phyloP scores from a whole-genome alignment of 2,797 vertebrate species.

The Craterocephalus amniculus region DNA sequence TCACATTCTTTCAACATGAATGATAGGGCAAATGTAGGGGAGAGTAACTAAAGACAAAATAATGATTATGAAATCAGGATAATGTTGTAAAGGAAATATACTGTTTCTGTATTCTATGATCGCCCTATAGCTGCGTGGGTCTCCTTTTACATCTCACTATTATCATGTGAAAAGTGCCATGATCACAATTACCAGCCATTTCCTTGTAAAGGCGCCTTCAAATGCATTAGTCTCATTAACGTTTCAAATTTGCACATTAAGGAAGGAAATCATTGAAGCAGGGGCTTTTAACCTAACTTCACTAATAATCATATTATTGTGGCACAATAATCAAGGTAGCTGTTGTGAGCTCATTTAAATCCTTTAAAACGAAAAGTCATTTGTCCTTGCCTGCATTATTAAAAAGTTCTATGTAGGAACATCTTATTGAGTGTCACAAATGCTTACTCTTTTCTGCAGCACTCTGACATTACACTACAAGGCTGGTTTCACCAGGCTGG shows the following conservation, averaged over 20 bases:
- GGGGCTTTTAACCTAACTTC: constrained; percentile 18
- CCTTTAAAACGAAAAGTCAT: constrained; percentile 17
- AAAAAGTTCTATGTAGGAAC: constrained; percentile 8
- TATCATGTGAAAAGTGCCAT: constrained; percentile 23
- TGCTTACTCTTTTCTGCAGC: constrained; percentile 6
- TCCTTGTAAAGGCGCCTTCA: constrained; percentile 22
- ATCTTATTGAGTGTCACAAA: constrained; percentile 22
- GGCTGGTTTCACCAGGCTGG: constrained; percentile 26
- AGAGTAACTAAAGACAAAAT: constrained; percentile 5
- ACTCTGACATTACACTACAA: constrained; percentile 42
- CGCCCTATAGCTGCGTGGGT: constrained; percentile 9
- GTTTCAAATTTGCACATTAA: constrained; percentile 25
- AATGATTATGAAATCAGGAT: constrained; percentile 2
- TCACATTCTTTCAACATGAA: constrained; percentile 32
- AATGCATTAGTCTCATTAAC: constrained; percentile 30
- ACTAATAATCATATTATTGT: constrained; percentile 27
- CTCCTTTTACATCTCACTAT: constrained; percentile 25
- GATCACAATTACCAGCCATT: constrained; percentile 27
- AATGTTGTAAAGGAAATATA: constrained; percentile 8
- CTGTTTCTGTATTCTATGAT: constrained; percentile 24
- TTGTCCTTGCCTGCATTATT: not conserved
- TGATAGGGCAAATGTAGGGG: constrained; percentile 2
- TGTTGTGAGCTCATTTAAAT: constrained; percentile 28
- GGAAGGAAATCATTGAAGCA: constrained; percentile 5
- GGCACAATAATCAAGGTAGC: constrained; percentile 1